These are phyloP conservation scores for Lucifuga dentata DNA, from an alignment of 2,113 vertebrate species.

Conservation along the genomic window DNA sequence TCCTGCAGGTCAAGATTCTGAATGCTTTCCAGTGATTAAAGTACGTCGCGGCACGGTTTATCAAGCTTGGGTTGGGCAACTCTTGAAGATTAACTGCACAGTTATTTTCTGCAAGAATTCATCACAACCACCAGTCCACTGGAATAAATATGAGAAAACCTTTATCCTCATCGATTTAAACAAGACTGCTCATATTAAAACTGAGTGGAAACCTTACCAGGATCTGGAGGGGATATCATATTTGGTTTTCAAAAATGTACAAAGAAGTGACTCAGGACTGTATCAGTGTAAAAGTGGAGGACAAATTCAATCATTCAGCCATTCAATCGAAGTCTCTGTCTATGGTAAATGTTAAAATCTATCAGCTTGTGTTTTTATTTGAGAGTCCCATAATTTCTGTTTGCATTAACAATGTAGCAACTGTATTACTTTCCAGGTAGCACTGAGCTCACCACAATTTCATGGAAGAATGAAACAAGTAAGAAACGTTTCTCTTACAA, in stretches of 20 bases:
- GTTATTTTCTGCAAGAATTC: neutral
- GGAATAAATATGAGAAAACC: constrained; percentile 35
- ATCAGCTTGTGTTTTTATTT: too few species aligned
- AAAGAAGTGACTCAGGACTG: constrained; percentile 38
- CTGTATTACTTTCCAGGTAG: constrained; percentile 22
- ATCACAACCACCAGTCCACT: constrained; percentile 27
- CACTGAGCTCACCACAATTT: accelerated
- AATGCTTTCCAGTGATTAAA: accelerated
- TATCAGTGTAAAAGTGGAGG: constrained; percentile 51
- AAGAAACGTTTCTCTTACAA: constrained; percentile 5
- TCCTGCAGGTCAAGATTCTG: constrained; percentile 37
- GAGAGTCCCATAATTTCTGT: too few species aligned
- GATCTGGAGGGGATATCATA: accelerated
- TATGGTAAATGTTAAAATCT: constrained; percentile 55
- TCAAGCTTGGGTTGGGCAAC: accelerated
- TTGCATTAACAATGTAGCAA: neutral
- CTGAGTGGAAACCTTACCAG: neutral
- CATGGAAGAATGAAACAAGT: constrained; percentile 12
- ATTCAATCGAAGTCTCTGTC: constrained; percentile 52
- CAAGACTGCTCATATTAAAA: constrained; percentile 3
- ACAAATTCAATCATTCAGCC: accelerated
- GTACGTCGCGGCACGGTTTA: accelerated
- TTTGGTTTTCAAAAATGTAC: constrained; percentile 52
- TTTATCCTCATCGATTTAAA: neutral
- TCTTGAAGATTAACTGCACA: constrained; percentile 62